Base-by-base conservation (phyloP, 1,140 invertebrate species). In the Mya arenaria region DNA sequence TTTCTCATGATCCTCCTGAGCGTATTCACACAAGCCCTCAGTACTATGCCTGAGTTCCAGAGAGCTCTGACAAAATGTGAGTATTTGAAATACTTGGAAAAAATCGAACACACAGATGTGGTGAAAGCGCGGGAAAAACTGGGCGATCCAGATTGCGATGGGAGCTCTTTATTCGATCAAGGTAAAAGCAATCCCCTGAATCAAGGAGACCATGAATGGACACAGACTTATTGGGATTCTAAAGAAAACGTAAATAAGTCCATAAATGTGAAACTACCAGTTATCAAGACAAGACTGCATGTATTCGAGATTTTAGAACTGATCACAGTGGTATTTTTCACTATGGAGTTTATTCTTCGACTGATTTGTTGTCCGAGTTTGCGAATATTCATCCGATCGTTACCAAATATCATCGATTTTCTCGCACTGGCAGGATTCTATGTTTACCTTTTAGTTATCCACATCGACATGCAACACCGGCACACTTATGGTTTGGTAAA, bases 371-470 rank as follows among this genome's bases (percentile, higher is more conserved):
- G 85, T 75, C 93, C 93, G 44, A 83, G 82, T 25, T 92, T 93
- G 74, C 48, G 80, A 13, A 65, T 65, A 17, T 94, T 93, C 84
- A 83, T 89, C 32, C 89, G 86, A 25, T 87, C 98, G 95, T 97
- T 99, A 93, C 98, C 99, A 97, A 99, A 99, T 95, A 96, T 99
- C 93, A 99, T 99, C 94, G 99, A 99, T 94, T 97, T 99, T 93
- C 48, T 94, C 94, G 98, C 99, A 92, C 99, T 99, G n/a, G 34
- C 65, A 19, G n/a, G 71, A 0, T 55, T 71, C 17, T 79, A 83
- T 41, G 58, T 82, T 32, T 56, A 71, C 23, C 6, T 65, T 0
- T 28, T 66, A 6, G 55, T 81, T 10, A 58, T 78, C 4, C 19
- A 32, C 25, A 28, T 79, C 0, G 30, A 66, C 4, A 80, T 69